phyloP scores from a whole-genome alignment of 2,113 vertebrate genomes.

The Ceyx cyanopectus region DNA sequence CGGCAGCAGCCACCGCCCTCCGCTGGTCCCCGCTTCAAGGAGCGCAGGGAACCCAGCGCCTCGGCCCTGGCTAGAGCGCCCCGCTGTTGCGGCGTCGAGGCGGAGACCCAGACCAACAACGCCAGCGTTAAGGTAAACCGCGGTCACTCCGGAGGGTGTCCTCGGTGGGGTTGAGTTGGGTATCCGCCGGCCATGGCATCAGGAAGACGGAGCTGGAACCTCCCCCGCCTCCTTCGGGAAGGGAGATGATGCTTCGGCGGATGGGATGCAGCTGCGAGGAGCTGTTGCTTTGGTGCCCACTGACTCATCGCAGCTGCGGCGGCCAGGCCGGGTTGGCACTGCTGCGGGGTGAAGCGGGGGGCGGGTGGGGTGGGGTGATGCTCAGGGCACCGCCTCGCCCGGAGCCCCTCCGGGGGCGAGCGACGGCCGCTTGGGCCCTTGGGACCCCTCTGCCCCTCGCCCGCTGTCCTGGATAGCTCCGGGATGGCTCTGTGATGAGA shows the following conservation, averaged over 20 bases:
- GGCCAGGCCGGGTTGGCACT: neutral
- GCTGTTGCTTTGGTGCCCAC: neutral
- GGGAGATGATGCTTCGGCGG: neutral
- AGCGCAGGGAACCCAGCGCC: constrained; percentile 77
- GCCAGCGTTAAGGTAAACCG: constrained; percentile 83
- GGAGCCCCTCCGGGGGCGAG: neutral
- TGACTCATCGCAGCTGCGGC: constrained; percentile 12
- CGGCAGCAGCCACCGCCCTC: constrained; percentile 73
- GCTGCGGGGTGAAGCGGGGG: neutral
- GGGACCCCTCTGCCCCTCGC: neutral
- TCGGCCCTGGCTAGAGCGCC: constrained; percentile 74
- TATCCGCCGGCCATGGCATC: neutral
- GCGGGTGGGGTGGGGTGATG: neutral
- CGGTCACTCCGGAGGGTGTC: neutral
- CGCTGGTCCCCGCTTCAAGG: constrained; percentile 75
- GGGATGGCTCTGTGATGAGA: neutral
- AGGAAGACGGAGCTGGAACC: neutral
- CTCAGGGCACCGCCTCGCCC: neutral
- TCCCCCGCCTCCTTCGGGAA: no score
- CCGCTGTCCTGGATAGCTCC: neutral
- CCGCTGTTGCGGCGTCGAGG: constrained; percentile 84
- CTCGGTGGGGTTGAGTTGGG: no score
- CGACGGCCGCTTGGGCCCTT: neutral
- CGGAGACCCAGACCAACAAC: constrained; percentile 92
- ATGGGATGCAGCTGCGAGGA: constrained; percentile 9